Conservation (phyloP, 1,140 invertebrate genomes). For the Nephotettix cincticeps region DNA sequence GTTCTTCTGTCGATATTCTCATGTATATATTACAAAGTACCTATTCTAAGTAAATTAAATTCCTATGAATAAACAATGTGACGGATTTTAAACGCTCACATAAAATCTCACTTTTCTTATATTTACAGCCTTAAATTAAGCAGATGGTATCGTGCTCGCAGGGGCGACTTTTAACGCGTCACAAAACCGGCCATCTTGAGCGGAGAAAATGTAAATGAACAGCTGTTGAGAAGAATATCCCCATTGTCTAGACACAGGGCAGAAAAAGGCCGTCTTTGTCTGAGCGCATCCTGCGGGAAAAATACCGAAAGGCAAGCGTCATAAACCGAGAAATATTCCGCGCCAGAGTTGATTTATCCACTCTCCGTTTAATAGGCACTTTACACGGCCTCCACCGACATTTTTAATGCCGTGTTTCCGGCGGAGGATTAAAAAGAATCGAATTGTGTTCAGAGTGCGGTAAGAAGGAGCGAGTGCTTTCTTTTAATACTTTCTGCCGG, state of each 20-base stretch:
- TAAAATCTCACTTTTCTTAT: not conserved
- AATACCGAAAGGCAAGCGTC: not conserved
- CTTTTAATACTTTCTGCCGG: slow-evolving; percentile 31
- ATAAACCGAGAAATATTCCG: not conserved
- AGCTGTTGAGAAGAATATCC: too few relatives aligned
- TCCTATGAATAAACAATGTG: not conserved
- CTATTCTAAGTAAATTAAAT: not conserved
- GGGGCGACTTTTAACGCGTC: not conserved
- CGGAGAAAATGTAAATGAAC: not conserved
- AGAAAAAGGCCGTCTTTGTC: not conserved
- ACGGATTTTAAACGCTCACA: not conserved
- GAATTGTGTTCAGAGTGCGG: slow-evolving; percentile 22
- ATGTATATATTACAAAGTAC: not conserved
- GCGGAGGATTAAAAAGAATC: slow-evolving; percentile 22
- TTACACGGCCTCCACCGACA: slow-evolving; percentile 25
- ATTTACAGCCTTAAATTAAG: not conserved
- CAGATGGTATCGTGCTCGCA: not conserved
- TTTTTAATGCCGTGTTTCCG: slow-evolving; percentile 25
- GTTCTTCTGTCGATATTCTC: too few relatives aligned
- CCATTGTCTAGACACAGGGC: not conserved
- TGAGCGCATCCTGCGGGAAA: not conserved
- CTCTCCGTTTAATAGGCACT: slow-evolving; percentile 22
- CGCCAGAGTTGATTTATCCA: slow-evolving; percentile 10
- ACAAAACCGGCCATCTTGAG: not conserved
- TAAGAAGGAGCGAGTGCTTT: not conserved